Evolutionary conservation across 2,797 vertebrate species (phyloP), one percentile per base, ranked within the genome.

Genomic region (Fistularia tabacaria): DNA sequence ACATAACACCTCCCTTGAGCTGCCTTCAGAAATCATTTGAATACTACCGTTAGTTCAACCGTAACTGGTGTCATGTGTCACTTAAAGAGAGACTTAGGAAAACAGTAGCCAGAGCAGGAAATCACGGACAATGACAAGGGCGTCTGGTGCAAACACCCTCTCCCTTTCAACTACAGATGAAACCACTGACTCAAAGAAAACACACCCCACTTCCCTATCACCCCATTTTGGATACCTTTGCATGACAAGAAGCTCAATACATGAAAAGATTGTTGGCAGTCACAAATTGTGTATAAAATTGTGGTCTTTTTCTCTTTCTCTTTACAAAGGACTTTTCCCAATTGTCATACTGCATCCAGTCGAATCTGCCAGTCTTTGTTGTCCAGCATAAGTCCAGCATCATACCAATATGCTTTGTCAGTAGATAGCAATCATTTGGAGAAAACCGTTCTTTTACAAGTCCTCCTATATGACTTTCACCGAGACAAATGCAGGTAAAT

Each of bases 51-150:
- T 12, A 48, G 37, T 59, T 37, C 42, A 61, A 69, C 48, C 59
- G 60, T 54, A 58, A 62, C 50, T 59, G 43, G 55, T 60, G 66
- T 62, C 62, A 36, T 57, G 62, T 64, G 42, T 72, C 37, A 48
- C 48, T 75, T 69, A 14, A 64, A 65, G 40, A 56, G 59, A 74
- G 69, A 67, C 62, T 76, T 76, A 59, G 54, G 71, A 81, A 87
- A 92, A 85, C 89, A 90, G 88, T 78, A 90, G 89, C 80, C n/a
- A 43, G 73, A 77, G 64, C 84, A 92, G 93, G 91, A 92, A 92
- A 90, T 81, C 71, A 87, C 82, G 84, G 76, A 74, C 79, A 88
- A 73, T 74, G 74, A 85, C 76, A 80, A 79, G 84, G 36, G 77
- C 81, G 91, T 92, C 90, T 83, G 37, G 79, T 62, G 69, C 71